Conservation (phyloP, 1,140 invertebrate species). For the Cydia splendana region DNA sequence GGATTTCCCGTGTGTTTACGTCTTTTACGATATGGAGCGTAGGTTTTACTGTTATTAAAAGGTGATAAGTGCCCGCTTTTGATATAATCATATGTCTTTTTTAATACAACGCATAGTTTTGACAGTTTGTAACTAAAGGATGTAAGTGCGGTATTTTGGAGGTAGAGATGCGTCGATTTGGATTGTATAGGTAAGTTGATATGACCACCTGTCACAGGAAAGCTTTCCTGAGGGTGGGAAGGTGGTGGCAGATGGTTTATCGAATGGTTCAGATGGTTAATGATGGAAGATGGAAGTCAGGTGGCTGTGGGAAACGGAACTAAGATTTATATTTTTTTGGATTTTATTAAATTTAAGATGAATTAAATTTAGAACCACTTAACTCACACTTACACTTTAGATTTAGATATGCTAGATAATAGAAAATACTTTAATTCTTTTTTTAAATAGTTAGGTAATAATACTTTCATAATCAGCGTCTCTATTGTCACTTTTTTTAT, state of each 20-base stretch:
- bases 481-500: too few relatives aligned
- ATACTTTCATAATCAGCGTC: too few relatives aligned
- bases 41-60: background rate
- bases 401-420: too few relatives aligned
- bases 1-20: background rate
- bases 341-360: background rate
- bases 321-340: background rate
- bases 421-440: too few relatives aligned
- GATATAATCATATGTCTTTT: background rate
- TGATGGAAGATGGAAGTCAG: constrained; percentile 10
- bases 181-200: background rate
- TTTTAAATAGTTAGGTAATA: too few relatives aligned
- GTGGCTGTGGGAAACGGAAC: constrained; percentile 8
- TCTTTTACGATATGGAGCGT: background rate
- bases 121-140: background rate
- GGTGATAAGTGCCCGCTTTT: background rate
- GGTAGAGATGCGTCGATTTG: background rate
- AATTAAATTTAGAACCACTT: background rate
- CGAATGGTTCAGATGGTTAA: constrained; percentile 14
- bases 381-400: too few relatives aligned
- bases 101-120: background rate
- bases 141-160: background rate
- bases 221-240: background rate
- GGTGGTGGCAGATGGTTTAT: background rate
- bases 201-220: constrained; percentile 16